phyloP scores from a whole-genome alignment of 2,113 vertebrate genomes.

The Hippoglossus stenolepis region DNA sequence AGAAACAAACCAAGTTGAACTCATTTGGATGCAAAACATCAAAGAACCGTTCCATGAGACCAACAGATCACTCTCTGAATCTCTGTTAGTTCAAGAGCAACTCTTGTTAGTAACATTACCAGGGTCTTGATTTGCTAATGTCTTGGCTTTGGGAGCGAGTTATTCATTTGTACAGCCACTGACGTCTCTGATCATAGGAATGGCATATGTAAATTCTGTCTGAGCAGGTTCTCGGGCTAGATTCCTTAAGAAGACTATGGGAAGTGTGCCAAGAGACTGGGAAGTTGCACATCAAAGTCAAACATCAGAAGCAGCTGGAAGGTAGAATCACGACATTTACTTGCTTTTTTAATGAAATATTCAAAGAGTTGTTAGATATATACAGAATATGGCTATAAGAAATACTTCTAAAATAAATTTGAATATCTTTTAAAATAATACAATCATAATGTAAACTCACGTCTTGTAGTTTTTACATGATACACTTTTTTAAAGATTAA shows the following conservation, averaged over 20 bases:
- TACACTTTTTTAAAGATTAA: no score
- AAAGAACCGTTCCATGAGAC: slow-evolving; percentile 31
- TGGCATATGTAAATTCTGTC: slow-evolving; percentile 60
- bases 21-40: slow-evolving; percentile 42
- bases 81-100: slow-evolving; percentile 22
- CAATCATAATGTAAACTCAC: no score
- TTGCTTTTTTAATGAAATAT: slow-evolving; percentile 55
- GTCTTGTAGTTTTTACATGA: no score
- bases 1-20: slow-evolving; percentile 19
- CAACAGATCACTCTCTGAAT: slow-evolving; percentile 26
- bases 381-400: no score
- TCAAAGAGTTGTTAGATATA: slow-evolving; percentile 11
- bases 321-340: slow-evolving; percentile 48
- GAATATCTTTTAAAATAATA: no score
- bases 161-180: slow-evolving; percentile 51
- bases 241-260: slow-evolving; percentile 44
- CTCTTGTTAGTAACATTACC: slow-evolving; percentile 45
- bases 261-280: slow-evolving; percentile 45
- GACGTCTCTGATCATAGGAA: slow-evolving; percentile 59
- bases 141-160: slow-evolving; percentile 53
- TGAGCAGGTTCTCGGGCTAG: slow-evolving; percentile 29
- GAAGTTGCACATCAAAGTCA: slow-evolving; percentile 64
- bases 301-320: slow-evolving; percentile 52
- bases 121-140: slow-evolving; percentile 57
- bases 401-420: no score